Percentiles rank a stretch among this genome's conserved stretches.
These are phyloP conservation scores for Drosophila ficusphila DNA, from an alignment of 1,140 invertebrate genomes.

Conservation along the genomic window DNA sequence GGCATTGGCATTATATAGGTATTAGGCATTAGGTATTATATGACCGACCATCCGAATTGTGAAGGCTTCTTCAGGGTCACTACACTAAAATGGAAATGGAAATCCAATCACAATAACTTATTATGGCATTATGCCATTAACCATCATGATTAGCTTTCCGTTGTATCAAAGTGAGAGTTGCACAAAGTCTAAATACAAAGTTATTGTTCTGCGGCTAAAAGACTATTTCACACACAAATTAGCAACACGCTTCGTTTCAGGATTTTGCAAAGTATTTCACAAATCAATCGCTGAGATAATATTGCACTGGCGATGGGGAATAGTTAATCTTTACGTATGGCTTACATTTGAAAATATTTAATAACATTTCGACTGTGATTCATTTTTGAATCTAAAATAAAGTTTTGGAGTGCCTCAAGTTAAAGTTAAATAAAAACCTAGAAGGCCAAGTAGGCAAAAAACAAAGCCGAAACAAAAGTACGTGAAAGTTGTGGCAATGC, in stretches of 20 bases:
- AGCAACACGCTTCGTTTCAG: not conserved
- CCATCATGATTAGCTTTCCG: constrained; percentile 42
- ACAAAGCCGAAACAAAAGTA: constrained; percentile 3
- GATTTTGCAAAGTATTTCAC: not conserved
- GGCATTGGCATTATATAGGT: constrained; percentile 38
- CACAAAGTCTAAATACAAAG: constrained; percentile 4
- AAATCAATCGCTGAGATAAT: not conserved
- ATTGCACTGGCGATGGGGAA: no score
- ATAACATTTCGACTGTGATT: no score
- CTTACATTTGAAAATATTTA: no score
- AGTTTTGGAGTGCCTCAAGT: not conserved
- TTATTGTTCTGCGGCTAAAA: constrained; percentile 39
- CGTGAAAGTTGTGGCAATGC: constrained; percentile 25
- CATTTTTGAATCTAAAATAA: no score
- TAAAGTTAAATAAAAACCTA: not conserved
- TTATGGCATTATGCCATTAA: constrained; percentile 39
- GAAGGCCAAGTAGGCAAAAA: constrained; percentile 23
- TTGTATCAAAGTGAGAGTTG: constrained; percentile 58
- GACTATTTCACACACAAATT: constrained; percentile 4
- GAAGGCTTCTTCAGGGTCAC: constrained; percentile 64
- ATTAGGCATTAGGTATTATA: constrained; percentile 18
- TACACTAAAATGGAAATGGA: constrained; percentile 50
- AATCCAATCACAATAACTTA: constrained; percentile 39
- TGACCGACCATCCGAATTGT: constrained; percentile 36
- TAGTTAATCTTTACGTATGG: no score